Evolutionary conservation across 2,113 vertebrate genomes (phyloP).

Genomic region (Sylvia atricapilla): DNA sequence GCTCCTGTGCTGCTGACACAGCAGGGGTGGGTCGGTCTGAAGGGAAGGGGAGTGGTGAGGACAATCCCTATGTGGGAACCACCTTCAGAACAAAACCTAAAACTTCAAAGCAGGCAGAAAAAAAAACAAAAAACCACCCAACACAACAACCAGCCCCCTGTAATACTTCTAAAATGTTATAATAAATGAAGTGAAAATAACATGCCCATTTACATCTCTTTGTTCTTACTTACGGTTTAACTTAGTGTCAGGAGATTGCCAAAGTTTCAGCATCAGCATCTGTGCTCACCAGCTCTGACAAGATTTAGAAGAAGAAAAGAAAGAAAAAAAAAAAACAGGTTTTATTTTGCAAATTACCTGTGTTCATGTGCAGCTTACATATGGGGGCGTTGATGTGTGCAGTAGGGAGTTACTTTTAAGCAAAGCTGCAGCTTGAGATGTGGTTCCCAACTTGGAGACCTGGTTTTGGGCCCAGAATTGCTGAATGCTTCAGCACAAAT

Average conservation of each 20-base stretch:
- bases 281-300: background rate
- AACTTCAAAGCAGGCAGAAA: conserved; percentile 40
- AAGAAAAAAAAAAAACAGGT: background rate
- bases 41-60: background rate
- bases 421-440: background rate
- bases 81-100: conserved; percentile 6
- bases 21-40: background rate
- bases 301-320: background rate
- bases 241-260: conserved; percentile 59
- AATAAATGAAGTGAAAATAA: conserved; percentile 45
- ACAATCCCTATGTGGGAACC: conserved; percentile 40
- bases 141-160: background rate
- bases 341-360: background rate
- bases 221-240: conserved; percentile 38
- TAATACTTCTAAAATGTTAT: conserved; percentile 20
- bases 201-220: conserved; percentile 62
- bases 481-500: background rate
- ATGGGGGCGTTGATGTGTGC: background rate
- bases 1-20: conserved; percentile 51
- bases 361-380: background rate
- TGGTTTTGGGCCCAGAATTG: background rate
- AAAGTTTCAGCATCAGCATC: conserved; percentile 49
- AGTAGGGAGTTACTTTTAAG: background rate
- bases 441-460: background rate
- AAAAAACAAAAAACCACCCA: background rate